Evolutionary conservation across 2,797 vertebrate species (phyloP), one percentile per base, ranked within the genome.

Genomic region (Spea hammondii): DNA sequence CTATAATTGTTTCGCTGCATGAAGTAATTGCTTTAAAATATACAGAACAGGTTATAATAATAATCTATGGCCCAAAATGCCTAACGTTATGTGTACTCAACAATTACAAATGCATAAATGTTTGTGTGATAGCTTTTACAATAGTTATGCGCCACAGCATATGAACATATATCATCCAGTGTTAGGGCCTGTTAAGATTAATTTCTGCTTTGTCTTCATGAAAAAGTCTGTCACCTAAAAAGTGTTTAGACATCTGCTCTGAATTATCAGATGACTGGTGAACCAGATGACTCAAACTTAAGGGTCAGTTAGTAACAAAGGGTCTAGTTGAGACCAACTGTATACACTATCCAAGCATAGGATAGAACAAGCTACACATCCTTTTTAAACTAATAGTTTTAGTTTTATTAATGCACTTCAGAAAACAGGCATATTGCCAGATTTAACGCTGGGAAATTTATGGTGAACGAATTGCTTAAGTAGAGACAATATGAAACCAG

Each of bases 401-500:
- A 45, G 49, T 68, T 77, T 46, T 49, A 57, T 32, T 57, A 59
- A 72, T 8, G 55, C 67, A 71, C 59, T 59, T 77, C 47, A 70
- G 14, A 65, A 66, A 65, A 47, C 48, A 70, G 76, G 59, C 57
- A 46, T 59, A 3, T 14, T 70, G 59, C 68, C 67, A 77, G 59
- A 70, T 70, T 44, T 77, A 64, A 64, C 12, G 57, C 55, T 60
- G 55, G 71, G 71, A 72, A 60, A 55, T 72, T 32, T 32, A 76
- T 76, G 74, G 51, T 9, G 17, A 67, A 70, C 51, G 17, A 51
- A 70, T 47, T 17, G 8, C 48, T 53, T 70, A n/a, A 70, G 47
- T n/a, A 76, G 55, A 77, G 66, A 77, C 66, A 55, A 77, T 70
- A 59, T 62, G n/a, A 62, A 68, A 76, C 74, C 74, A 76, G 74